Evolutionary conservation across 2,888 invertebrate species (phyloP), one percentile per base, ranked within the genome.

Genomic region (Folsomia candida): DNA sequence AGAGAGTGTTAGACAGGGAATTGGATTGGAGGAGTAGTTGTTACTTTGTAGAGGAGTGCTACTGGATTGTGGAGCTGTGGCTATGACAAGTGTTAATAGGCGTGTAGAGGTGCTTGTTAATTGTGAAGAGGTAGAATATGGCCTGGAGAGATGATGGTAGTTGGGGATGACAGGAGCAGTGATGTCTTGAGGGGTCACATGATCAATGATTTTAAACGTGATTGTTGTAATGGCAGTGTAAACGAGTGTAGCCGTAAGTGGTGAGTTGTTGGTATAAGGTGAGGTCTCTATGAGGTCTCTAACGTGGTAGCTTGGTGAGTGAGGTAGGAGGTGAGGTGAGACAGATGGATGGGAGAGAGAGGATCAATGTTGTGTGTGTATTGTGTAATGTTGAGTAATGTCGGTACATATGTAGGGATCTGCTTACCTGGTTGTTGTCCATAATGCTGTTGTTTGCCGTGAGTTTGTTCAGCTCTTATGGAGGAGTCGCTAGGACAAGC

Each of bases 331-430:
- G 62, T 62, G 62, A 62, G 62, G 62, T 62, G 62, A 62, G 62
- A 62, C 62, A 62, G n/a, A n/a, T n/a, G n/a, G n/a, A n/a, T n/a
- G n/a, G n/a, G n/a, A n/a, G n/a, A n/a, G n/a, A n/a, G 29, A 62
- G 22, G 27, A 26, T 2, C 11, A 62, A 22, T 20, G 62, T 57
- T 18, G 57, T 22, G 14, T 57, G 57, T 71, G 72, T 72, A 69
- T 67, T 67, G 66, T 67, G 72, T 75, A 75, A 73, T 75, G 73
- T 75, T 75, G 75, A 68, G 71, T 71, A 68, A 72, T 75, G 75
- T 74, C 27, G 69, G 67, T 71, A 75, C 75, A 75, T 71, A 69
- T 75, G 75, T 75, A 75, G 71, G 73, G 71, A 73, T 73, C 76
- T 68, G 69, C 69, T 76, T 69, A 66, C 70, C 70, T 70, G 68